Percentiles rank a stretch among this genome's conserved stretches.
These are phyloP conservation scores for Nephila pilipes DNA, from an alignment of 1,140 invertebrate genomes.

Conservation along the genomic window DNA sequence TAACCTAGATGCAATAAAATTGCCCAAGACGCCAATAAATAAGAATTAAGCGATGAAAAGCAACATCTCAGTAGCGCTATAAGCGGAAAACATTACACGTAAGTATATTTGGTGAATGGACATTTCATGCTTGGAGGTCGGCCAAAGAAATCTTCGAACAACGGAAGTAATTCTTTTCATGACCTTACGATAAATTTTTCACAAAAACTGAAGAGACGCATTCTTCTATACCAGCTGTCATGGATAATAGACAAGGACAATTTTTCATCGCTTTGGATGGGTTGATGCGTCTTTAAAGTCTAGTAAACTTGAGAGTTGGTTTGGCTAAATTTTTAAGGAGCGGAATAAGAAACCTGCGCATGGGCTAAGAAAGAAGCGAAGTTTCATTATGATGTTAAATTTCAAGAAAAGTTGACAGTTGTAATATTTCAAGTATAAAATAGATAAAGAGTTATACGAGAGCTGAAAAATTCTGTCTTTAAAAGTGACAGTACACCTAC, in stretches of 20 bases:
- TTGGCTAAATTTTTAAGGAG: neutral
- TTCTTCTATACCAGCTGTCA: neutral
- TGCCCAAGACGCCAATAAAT: neutral
- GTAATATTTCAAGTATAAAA: no score
- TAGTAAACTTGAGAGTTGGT: neutral
- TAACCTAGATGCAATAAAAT: neutral
- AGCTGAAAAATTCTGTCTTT: no score
- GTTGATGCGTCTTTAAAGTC: neutral
- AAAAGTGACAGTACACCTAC: no score
- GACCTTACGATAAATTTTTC: neutral
- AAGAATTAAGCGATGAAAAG: neutral
- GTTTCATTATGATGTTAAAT: neutral
- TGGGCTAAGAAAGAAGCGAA: neutral
- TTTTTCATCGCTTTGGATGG: neutral
- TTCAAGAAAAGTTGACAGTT: neutral
- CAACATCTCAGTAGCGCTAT: neutral
- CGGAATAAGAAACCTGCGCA: neutral
- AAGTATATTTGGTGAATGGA: neutral
- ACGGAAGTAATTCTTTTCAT: slow-evolving; percentile 5
- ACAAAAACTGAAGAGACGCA: neutral
- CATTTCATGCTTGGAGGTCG: neutral
- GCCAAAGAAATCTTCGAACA: neutral
- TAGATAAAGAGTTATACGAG: no score
- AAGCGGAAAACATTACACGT: neutral
- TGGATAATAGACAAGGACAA: neutral